Conservation (phyloP, 2,888 invertebrate species). For the Agriopis aurantiaria region DNA sequence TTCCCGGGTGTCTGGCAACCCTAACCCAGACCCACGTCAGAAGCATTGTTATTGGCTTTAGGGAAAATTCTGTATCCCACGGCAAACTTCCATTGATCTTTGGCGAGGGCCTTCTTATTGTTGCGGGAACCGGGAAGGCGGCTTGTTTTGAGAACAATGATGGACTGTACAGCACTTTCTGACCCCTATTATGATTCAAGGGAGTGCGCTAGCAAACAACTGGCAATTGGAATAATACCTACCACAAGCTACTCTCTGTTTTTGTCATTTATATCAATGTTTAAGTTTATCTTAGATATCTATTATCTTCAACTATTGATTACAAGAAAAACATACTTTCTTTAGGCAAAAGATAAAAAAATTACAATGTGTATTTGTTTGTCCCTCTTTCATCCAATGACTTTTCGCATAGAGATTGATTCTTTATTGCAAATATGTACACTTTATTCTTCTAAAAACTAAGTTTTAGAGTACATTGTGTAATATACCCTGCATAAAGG, state of each 20-base stretch:
- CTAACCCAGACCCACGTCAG: slow-evolving; percentile 65
- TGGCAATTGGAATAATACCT: not conserved
- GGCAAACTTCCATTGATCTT: slow-evolving; percentile 64
- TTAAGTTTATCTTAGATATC: too few species aligned
- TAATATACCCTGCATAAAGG: too few species aligned
- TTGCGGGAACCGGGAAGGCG: slow-evolving; percentile 44
- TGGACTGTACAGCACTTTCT: slow-evolving; percentile 26
- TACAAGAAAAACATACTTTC: too few species aligned
- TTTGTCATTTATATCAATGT: not conserved
- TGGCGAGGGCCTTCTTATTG: slow-evolving; percentile 58
- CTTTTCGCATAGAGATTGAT: too few species aligned
- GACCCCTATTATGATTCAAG: slow-evolving; percentile 11
- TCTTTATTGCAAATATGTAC: too few species aligned
- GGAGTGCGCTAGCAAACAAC: slow-evolving; percentile 3
- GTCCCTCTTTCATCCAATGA: too few species aligned
- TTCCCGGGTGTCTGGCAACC: too few species aligned
- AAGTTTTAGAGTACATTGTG: too few species aligned
- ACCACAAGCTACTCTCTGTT: not conserved
- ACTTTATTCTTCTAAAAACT: too few species aligned
- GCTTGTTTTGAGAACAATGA: slow-evolving; percentile 47
- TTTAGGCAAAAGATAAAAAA: too few species aligned
- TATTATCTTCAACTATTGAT: too few species aligned
- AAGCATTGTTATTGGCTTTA: slow-evolving; percentile 66
- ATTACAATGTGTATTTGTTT: too few species aligned
- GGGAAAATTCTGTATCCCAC: slow-evolving; percentile 68